Base-by-base conservation (phyloP, 2,113 vertebrate species). In the Machaerirhynchus nigripectus region DNA sequence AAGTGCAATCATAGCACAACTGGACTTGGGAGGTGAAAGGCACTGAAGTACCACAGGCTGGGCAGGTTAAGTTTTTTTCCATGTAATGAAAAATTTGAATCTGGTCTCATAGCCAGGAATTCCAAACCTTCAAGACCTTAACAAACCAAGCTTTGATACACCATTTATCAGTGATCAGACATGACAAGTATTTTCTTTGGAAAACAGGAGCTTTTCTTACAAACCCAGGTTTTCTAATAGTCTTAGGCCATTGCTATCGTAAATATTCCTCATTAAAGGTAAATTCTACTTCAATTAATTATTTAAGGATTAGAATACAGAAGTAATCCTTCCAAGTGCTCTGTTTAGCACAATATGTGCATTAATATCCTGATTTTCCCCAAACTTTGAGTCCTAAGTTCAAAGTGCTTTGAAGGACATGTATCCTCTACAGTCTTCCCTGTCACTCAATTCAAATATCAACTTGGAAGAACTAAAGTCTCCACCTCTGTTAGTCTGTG, bases 171-270 rank as follows among this genome's bases (percentile, higher is more conserved):
- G 7, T 22, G 44, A 13, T 19, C 30, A 88, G 39, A 71, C 79
- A 11, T 6, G 0, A 87, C 4, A 27, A 7, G 6, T 1, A 20
- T 4, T 53, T 33, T 27, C 24, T 73, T 35, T 5, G 6, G 35
- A 77, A 65, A 49, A 15, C 5, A 18, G 2, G 7, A 79, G 12
- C 6, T 57, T 55, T 11, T 37, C 26, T n/a, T 39, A 61, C 10
- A 82, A 78, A 28, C 13, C 1, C 18, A 47, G 6, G 20, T 42
- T 83, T 16, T 19, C 49, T 13, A 44, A 42, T 10, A 30, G 15
- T 24, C 30, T 47, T 28, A 13, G 21, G 30, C 12, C 14, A 4
- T 5, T 77, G 13, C 11, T n/a, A 50, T n/a, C 14, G 1, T 2
- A 61, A 33, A 20, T 46, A 20, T 13, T 49, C 42, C 22, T 61